Conservation (phyloP, 1,140 invertebrate genomes). For the Drosophila sulfurigaster region DNA sequence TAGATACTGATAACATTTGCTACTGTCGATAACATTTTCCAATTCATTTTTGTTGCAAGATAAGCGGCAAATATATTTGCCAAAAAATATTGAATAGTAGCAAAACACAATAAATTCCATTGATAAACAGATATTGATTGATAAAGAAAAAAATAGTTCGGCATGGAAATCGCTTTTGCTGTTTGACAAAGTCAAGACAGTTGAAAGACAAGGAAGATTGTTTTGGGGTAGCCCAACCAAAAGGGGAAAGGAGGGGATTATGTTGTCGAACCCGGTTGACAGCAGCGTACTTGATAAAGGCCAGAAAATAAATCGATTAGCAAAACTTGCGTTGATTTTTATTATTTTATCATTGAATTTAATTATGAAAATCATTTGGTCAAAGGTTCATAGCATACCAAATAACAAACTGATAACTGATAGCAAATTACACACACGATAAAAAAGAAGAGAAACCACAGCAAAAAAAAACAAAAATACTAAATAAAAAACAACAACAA, state of each 20-base stretch:
- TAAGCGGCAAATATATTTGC: too few species aligned
- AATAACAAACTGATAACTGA: conserved; percentile 1
- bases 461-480: neutral
- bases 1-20: too few species aligned
- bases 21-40: too few species aligned
- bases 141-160: neutral
- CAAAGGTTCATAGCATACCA: conserved; percentile 6
- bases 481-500: neutral
- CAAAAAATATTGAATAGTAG: too few species aligned
- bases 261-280: neutral
- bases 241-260: neutral
- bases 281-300: neutral
- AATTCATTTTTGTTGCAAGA: too few species aligned
- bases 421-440: conserved; percentile 9
- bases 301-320: conserved; percentile 7
- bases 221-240: neutral
- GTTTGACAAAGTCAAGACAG: conserved; percentile 5
- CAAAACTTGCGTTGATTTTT: conserved; percentile 2
- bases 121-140: neutral
- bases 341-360: conserved; percentile 60
- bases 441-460: conserved; percentile 1
- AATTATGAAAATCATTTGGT: conserved; percentile 14
- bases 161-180: neutral
- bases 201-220: neutral
- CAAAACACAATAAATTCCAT: neutral